phyloP scores from a whole-genome alignment of 2,797 vertebrate genomes.

The Scyliorhinus canicula region DNA sequence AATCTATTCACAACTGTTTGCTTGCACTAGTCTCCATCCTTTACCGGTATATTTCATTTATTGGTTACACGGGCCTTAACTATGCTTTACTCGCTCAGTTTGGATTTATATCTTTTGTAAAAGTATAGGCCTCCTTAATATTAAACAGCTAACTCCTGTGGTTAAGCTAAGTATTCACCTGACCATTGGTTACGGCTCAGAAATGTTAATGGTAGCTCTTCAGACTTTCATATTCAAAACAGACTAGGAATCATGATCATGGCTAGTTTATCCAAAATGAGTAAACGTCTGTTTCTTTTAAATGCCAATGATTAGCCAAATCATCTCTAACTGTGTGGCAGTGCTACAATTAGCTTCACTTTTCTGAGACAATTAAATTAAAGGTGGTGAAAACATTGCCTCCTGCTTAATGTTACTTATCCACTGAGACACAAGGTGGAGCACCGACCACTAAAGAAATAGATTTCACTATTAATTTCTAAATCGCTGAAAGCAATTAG shows the following conservation, averaged over 20 bases:
- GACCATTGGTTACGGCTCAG: background rate
- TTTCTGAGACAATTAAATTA: background rate
- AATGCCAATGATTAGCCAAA: background rate
- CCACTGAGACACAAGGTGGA: constrained; percentile 4
- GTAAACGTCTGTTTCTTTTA: background rate
- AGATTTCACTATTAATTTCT: background rate
- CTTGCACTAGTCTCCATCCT: background rate
- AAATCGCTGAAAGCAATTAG: background rate
- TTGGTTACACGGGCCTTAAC: background rate
- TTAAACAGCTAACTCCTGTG: background rate
- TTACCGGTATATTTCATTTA: background rate
- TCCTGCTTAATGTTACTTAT: background rate
- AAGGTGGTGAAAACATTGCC: background rate
- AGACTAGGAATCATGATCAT: background rate
- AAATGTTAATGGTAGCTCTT: background rate
- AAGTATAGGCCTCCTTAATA: background rate
- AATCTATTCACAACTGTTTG: background rate
- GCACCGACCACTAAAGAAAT: background rate
- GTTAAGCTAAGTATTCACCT: background rate
- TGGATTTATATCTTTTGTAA: background rate
- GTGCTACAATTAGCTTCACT: background rate
- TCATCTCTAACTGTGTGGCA: background rate
- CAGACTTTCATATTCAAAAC: background rate
- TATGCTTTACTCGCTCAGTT: background rate
- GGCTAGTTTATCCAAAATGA: background rate